Conservation (phyloP, 2,888 invertebrate genomes). For the Spodoptera littoralis region DNA sequence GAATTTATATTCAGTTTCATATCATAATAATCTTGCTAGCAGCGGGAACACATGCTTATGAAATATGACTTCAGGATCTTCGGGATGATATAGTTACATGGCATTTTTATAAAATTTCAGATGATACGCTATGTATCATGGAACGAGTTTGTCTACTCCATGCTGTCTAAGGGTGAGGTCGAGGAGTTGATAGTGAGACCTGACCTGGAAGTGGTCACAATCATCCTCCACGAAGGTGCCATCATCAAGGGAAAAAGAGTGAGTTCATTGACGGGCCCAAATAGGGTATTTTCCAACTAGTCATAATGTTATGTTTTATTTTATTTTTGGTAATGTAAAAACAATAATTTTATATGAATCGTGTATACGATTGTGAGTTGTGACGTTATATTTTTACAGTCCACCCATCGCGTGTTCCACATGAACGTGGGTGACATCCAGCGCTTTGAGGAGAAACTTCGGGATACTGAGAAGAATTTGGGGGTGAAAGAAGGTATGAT, state of each 20-base stretch:
- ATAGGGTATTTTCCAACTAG: no score
- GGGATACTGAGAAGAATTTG: constrained; percentile 94
- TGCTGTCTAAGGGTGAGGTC: constrained; percentile 98
- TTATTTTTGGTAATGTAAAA: constrained; percentile 46
- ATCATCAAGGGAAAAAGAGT: constrained; percentile 94
- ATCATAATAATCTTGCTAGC: no score
- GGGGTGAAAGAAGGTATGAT: constrained; percentile 92
- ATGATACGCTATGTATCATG: constrained; percentile 95
- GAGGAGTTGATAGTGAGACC: constrained; percentile 95
- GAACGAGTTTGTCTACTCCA: constrained; percentile 98
- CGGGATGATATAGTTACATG: no score
- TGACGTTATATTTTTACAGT: constrained; percentile 66
- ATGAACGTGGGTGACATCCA: constrained; percentile 96
- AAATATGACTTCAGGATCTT: no score
- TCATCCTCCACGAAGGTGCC: constrained; percentile 95
- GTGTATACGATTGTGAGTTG: no score
- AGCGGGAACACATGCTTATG: no score
- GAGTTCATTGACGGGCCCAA: constrained; percentile 35
- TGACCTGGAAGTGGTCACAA: constrained; percentile 95
- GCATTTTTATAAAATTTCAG: constrained; percentile 69
- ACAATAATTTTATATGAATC: no score
- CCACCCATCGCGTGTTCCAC: constrained; percentile 91
- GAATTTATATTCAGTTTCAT: no score
- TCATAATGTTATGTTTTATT: neutral
- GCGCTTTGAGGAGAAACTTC: constrained; percentile 96